Base-by-base conservation (phyloP, 2,797 vertebrate species). In the Rhincodon typus region DNA sequence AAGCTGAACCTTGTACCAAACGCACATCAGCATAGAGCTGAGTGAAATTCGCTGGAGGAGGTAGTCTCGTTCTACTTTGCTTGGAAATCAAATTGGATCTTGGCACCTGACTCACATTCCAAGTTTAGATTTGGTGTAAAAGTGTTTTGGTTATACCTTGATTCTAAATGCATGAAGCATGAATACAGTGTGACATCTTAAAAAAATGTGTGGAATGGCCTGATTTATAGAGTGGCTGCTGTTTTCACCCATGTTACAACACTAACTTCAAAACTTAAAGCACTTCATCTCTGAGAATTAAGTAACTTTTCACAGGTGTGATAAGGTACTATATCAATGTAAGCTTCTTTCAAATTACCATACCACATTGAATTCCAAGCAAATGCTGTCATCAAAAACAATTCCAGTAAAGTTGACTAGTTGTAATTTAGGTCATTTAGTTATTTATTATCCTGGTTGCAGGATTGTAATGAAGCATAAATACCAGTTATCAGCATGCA, bases 401-500 rank as follows among this genome's bases (percentile, higher is more conserved):
- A 62, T n/a, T 91, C 57, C 57, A 66, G 88, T 38, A 67, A 66
- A 67, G 88, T n/a, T 90, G 53, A 34, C 53, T 88, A 15, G 86
- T 50, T 88, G 27, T n/a, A 91, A 62, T 17, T n/a, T 30, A 23
- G 34, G 6, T 91, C 57, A 66, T 27, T 84, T 84, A 57, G 57
- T 66, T 91, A 67, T 91, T 62, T 91, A 91, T 91, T 91, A 91
- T n/a, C 57, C 34, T 91, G 57, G 57, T 91, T 91, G 30, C 34
- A 38, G 34, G 34, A 67, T 17, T 91, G 62, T 62, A 91, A 66
- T 67, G 66, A 38, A 34, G 88, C 57, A 91, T 91, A 66, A 91
- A 34, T 91, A 38, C 53, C 88, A 67, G 88, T 38, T 91, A 91
- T 66, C 57, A 67, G 88, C 57, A 91, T 91, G 30, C 57, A 30